A percentile compares a stretch with the other conserved stretches of the same genome.
Evolutionary conservation across 2,888 invertebrate species (phyloP).

Genomic region (Drosophila paramelanica): DNA sequence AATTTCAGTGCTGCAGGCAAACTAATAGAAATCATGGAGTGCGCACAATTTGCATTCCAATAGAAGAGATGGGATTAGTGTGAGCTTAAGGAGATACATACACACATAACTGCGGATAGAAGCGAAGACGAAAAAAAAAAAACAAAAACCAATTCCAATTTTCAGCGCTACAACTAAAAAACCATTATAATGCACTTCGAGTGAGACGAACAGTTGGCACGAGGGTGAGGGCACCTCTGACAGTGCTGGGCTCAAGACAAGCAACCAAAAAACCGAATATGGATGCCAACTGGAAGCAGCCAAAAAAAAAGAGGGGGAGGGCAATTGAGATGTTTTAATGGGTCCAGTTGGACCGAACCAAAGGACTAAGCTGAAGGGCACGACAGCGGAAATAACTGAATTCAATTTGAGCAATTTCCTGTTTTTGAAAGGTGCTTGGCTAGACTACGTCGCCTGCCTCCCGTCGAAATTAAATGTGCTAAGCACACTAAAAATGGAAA

Average conservation of each 20-base stretch:
- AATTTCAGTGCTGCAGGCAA: slow-evolving; percentile 37
- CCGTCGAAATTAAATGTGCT: slow-evolving; percentile 65
- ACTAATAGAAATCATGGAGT: slow-evolving; percentile 37
- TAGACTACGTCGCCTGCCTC: slow-evolving; percentile 9
- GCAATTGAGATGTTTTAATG: slow-evolving; percentile 21
- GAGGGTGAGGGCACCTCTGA: too few species aligned
- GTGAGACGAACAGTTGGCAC: slow-evolving; percentile 9
- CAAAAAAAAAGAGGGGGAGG: slow-evolving; percentile 6
- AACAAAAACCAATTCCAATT: slow-evolving; percentile 7
- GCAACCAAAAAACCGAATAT: neutral
- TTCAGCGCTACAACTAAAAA: slow-evolving; percentile 45
- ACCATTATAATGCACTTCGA: slow-evolving; percentile 69
- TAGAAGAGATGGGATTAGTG: slow-evolving; percentile 21
- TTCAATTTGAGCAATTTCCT: slow-evolving; percentile 76
- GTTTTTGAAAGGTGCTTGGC: slow-evolving; percentile 59
- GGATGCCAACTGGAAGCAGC: slow-evolving; percentile 6
- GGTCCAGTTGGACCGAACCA: slow-evolving; percentile 10
- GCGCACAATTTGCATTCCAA: slow-evolving; percentile 44
- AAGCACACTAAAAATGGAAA: slow-evolving; percentile 44
- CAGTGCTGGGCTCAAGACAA: slow-evolving; percentile 6
- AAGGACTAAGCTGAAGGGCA: slow-evolving; percentile 16
- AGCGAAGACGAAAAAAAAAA: neutral
- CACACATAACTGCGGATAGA: neutral
- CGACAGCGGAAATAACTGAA: slow-evolving; percentile 67
- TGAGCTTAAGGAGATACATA: neutral